Conservation (phyloP, 2,113 vertebrate genomes). For the Otocyon megalotis region DNA sequence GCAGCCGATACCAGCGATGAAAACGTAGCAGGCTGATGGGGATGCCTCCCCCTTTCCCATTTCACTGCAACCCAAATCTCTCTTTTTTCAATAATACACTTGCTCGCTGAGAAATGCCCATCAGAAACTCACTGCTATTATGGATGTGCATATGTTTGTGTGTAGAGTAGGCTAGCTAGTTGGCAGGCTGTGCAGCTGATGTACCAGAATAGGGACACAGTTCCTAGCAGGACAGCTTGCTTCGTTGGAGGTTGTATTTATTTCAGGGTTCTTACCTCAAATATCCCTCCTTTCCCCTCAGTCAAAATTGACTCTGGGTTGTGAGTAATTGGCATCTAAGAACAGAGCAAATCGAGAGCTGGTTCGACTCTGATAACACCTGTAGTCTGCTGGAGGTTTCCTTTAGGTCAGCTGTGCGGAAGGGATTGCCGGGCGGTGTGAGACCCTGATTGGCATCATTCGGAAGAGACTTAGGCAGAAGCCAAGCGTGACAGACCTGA, state of each 20-base stretch:
- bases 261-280: neutral
- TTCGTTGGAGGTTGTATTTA: neutral
- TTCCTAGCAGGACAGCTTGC: neutral
- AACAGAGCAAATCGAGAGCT: neutral
- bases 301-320: neutral
- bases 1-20: conserved; percentile 42
- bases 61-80: conserved; percentile 31
- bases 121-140: neutral
- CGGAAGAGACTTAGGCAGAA: neutral
- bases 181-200: neutral
- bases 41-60: neutral
- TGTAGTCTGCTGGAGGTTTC: neutral
- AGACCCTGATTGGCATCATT: neutral
- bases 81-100: neutral
- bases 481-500: neutral
- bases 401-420: neutral
- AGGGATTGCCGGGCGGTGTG: neutral
- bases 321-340: neutral
- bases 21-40: neutral
- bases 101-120: neutral
- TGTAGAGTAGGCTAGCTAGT: neutral
- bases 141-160: neutral
- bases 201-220: neutral
- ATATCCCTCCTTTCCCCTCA: neutral
- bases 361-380: neutral